Evolutionary conservation across 2,888 invertebrate genomes (phyloP).

Genomic region (Dorcus parallelipipedus): DNA sequence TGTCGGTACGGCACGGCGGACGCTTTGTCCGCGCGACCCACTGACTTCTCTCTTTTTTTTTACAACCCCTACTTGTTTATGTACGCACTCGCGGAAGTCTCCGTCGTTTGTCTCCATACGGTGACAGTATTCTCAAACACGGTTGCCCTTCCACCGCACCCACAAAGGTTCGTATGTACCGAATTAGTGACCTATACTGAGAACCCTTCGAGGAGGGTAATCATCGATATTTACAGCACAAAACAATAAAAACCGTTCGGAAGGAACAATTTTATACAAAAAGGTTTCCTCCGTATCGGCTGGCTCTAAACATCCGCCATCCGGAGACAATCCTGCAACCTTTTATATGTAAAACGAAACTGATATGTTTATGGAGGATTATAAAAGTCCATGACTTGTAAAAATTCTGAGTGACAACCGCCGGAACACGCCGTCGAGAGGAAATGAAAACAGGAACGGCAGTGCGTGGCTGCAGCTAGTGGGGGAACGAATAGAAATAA

Average conservation of each 20-base stretch:
- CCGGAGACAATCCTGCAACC: conserved; percentile 41
- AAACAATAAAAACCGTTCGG: conserved; percentile 13
- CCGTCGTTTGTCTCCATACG: conserved; percentile 28
- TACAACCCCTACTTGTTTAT: conserved; percentile 40
- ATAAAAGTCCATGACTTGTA: conserved; percentile 52
- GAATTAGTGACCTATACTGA: too few species aligned
- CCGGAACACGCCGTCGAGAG: conserved; percentile 45
- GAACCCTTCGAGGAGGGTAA: too few species aligned
- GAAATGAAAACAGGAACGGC: conserved; percentile 49
- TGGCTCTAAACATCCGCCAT: conserved; percentile 37
- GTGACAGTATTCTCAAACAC: conserved; percentile 35
- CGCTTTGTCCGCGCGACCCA: conserved; percentile 42
- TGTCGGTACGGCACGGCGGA: conserved; percentile 47
- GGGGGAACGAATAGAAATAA: conserved; percentile 40
- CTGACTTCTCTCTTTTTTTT: conserved; percentile 31
- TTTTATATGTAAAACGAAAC: conserved; percentile 49
- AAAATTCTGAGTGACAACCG: conserved; percentile 50
- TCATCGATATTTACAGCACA: not conserved
- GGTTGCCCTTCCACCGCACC: conserved; percentile 17
- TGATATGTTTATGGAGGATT: conserved; percentile 49
- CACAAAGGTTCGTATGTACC: too few species aligned
- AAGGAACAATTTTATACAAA: conserved; percentile 8
- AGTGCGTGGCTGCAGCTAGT: conserved; percentile 31
- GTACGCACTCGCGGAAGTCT: conserved; percentile 41
- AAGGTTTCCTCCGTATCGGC: not conserved